Evolutionary conservation across 2,797 vertebrate species (phyloP).

Genomic region (Amphiprion clarkii): DNA sequence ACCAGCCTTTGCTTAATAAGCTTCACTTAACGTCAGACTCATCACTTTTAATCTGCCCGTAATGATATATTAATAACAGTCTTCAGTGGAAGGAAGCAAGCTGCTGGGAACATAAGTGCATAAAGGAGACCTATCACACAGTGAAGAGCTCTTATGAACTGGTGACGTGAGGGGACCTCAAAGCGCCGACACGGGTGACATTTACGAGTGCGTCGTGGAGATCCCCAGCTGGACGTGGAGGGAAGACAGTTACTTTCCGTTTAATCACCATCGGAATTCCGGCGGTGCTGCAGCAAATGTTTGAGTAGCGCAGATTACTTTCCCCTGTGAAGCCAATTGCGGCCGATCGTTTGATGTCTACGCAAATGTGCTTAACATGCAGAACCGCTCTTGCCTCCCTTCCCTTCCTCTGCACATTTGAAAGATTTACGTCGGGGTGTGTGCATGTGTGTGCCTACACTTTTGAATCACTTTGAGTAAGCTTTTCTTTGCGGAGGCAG

Average conservation of each 20-base stretch:
- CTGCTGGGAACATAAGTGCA: constrained; percentile 61
- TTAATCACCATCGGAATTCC: constrained; percentile 73
- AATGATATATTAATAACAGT: constrained; percentile 71
- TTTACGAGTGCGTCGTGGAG: constrained; percentile 62
- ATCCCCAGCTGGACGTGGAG: constrained; percentile 58
- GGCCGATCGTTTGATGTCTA: constrained; percentile 71
- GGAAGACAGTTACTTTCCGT: constrained; percentile 61
- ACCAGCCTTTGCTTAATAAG: constrained; percentile 40
- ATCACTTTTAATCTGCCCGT: constrained; percentile 61
- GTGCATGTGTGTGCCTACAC: constrained; percentile 59
- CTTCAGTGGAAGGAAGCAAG: constrained; percentile 35
- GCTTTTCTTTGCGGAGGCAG: constrained; percentile 59
- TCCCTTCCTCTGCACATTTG: constrained; percentile 59
- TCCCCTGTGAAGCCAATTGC: constrained; percentile 57
- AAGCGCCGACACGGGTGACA: constrained; percentile 66
- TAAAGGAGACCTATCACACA: constrained; percentile 41
- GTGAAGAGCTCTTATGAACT: constrained; percentile 60
- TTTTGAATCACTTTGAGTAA: constrained; percentile 74
- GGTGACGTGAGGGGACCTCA: constrained; percentile 43
- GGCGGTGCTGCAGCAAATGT: constrained; percentile 60
- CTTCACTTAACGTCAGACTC: constrained; percentile 55
- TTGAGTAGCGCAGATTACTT: constrained; percentile 72
- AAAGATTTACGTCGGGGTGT: constrained; percentile 73
- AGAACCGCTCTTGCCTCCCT: constrained; percentile 47
- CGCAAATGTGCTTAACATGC: constrained; percentile 73